Conservation (phyloP, 2,113 vertebrate genomes). For the Heterotis niloticus region DNA sequence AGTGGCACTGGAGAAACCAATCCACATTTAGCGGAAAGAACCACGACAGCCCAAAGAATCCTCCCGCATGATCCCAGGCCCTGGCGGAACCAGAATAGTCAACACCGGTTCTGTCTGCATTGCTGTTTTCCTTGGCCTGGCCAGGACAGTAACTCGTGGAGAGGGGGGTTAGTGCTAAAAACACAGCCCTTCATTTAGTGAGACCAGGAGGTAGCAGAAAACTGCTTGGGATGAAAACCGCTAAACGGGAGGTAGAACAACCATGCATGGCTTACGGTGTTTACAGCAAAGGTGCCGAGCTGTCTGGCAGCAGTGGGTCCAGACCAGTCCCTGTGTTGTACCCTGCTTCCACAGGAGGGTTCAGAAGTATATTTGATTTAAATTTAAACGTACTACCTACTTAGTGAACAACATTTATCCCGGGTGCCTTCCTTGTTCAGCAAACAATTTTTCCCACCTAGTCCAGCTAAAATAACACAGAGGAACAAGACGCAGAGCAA, state of each 20-base stretch:
- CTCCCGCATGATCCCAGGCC: constrained; percentile 28
- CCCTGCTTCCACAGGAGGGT: neutral
- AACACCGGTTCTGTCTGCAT: constrained; percentile 54
- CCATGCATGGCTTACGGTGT: constrained; percentile 33
- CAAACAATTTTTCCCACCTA: too few species aligned
- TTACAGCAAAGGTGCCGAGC: constrained; percentile 35
- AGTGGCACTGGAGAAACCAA: neutral
- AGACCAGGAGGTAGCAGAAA: constrained; percentile 10
- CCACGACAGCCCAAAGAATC: constrained; percentile 34
- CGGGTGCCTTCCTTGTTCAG: too few species aligned
- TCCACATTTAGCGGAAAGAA: neutral
- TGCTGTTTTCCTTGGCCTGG: constrained; percentile 52
- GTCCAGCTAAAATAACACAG: too few species aligned
- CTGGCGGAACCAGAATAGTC: constrained; percentile 40
- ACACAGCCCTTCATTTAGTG: constrained; percentile 42
- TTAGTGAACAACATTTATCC: too few species aligned
- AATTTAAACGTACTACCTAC: too few species aligned
- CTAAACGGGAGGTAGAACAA: constrained; percentile 34
- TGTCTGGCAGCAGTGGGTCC: constrained; percentile 25
- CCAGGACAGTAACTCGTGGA: constrained; percentile 30
- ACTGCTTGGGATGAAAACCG: too few species aligned
- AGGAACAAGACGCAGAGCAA: too few species aligned
- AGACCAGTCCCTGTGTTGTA: neutral
- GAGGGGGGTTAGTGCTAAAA: constrained; percentile 44
- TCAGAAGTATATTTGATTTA: too few species aligned